Evolutionary conservation across 2,888 invertebrate species (phyloP), one percentile per base, ranked within the genome.

Genomic region (Epicampocera succincta): DNA sequence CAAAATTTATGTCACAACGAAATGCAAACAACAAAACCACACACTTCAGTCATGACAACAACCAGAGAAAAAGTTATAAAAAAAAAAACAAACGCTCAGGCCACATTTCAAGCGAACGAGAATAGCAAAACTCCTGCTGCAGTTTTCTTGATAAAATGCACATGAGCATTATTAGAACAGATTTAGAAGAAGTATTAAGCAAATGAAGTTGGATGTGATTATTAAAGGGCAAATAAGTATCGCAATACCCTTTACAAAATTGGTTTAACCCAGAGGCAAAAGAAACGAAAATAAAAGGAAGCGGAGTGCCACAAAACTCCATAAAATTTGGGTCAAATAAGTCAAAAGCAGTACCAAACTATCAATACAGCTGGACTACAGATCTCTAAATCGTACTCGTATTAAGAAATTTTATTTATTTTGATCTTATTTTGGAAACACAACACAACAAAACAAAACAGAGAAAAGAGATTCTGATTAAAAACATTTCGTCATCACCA

Each of bases 241-340:
- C 38, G 19, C 69, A 54, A 61, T 38, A 61, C 29, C 21, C 54
- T 40, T 46, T 19, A 58, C 6, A 8, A 61, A 69, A 75, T 60
- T 52, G 21, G 2, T 40, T 75, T 38, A 38, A 50, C 21, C 21
- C 25, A 54, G 13, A 66, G 9, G 5, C 25, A 50, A 46, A 33
- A 11, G 19, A 17, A 33, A n/a, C 0, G 8, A 21, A 19, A 17
- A 19, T 13, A 25, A 15, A 13, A 44, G n/a, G 17, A 46, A 65
- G 40, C 65, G 46, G 17, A 48, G 21, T 29, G 11, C 54, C 42
- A 17, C 29, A 76, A 69, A 63, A 42, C 6, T 9, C 69, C 54
- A 3, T 9, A 3, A 48, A 77, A 77, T 71, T 77, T 71, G 42
- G 77, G 77, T 77, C 77, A 77, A 69, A 71, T 40, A 63, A 69